These are phyloP conservation scores for Suncus etruscus DNA, from an alignment of 2,113 vertebrate species.

Conservation along the genomic window DNA sequence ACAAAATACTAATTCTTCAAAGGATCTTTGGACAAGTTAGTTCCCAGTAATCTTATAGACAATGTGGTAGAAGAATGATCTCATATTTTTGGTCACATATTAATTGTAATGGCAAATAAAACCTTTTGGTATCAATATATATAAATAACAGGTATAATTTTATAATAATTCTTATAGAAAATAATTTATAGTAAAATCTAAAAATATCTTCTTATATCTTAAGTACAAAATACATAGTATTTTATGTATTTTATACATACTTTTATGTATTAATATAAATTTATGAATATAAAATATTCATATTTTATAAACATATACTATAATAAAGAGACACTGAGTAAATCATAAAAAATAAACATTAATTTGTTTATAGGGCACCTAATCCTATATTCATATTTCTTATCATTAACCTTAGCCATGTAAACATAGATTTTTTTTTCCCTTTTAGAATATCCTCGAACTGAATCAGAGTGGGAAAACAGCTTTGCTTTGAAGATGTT, in stretches of 20 bases:
- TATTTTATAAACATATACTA: not conserved
- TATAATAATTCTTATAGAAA: too few relatives aligned
- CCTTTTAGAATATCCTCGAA: slow-evolving; percentile 95
- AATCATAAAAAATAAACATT: not conserved
- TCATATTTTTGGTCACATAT: not conserved
- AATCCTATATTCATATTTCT: not conserved
- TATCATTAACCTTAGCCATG: not conserved
- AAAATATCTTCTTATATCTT: not conserved
- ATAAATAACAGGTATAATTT: not conserved
- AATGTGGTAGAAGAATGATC: not conserved
- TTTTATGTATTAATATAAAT: too few relatives aligned
- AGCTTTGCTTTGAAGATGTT: slow-evolving; percentile 99
- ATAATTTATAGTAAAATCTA: not conserved
- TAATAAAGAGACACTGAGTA: not conserved
- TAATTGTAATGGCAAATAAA: not conserved
- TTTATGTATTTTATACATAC: too few relatives aligned
- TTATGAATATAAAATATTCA: too few relatives aligned
- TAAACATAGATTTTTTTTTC: not conserved
- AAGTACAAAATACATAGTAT: not conserved
- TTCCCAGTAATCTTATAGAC: not conserved
- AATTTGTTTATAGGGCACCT: not conserved
- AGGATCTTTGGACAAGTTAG: not conserved
- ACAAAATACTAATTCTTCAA: not conserved
- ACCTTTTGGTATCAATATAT: not conserved
- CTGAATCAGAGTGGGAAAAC: slow-evolving; percentile 99